These are phyloP conservation scores for Ptyas mucosa DNA, from an alignment of 2,113 vertebrate genomes.

Conservation along the genomic window DNA sequence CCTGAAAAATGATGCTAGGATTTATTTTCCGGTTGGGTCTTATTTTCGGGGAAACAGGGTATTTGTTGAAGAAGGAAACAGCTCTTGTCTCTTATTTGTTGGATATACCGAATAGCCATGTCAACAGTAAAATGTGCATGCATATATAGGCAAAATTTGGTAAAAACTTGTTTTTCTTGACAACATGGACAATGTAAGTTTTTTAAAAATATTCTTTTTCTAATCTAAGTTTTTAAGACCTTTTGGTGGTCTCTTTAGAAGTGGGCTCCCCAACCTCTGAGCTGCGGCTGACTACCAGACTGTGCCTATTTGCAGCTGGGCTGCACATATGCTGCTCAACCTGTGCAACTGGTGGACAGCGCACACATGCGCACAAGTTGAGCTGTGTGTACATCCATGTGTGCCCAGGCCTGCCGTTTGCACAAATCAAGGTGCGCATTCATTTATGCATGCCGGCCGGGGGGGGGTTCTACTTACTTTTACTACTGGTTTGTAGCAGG, in stretches of 20 bases:
- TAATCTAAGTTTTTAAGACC: background rate
- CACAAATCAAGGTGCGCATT: background rate
- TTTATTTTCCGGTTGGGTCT: no score
- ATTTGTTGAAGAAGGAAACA: background rate
- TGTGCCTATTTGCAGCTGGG: background rate
- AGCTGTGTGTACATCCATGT: background rate
- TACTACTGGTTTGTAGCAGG: no score
- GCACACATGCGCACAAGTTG: fast-evolving
- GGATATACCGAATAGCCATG: background rate
- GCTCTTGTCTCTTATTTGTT: background rate
- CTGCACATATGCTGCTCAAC: background rate
- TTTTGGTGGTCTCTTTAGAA: background rate
- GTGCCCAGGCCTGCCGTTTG: fast-evolving
- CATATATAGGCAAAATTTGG: background rate
- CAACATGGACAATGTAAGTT: background rate
- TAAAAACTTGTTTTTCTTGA: background rate
- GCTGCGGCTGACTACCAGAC: background rate
- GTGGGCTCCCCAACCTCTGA: background rate
- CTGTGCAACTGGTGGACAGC: no score
- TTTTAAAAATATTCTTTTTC: background rate
- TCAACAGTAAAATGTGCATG: background rate
- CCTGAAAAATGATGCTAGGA: no score
- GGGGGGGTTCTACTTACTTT: no score
- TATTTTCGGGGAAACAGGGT: background rate
- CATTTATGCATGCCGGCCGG: background rate